Conservation (phyloP, 2,113 vertebrate species). For the Dicentrarchus labrax region DNA sequence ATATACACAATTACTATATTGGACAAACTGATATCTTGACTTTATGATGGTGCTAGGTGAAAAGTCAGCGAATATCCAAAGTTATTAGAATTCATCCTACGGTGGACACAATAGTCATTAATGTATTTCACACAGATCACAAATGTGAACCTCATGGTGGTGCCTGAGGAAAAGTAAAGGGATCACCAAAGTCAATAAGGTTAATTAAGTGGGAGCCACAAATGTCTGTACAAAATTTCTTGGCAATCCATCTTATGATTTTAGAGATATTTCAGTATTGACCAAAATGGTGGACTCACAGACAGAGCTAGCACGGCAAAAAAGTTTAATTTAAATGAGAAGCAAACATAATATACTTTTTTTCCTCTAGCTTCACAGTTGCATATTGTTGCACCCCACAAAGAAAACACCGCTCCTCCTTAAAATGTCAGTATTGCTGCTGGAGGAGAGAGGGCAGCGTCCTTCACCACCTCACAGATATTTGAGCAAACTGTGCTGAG, state of each 20-base stretch:
- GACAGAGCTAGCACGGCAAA: neutral
- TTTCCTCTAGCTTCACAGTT: slow-evolving; percentile 14
- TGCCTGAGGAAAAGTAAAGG: neutral
- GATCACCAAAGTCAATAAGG: neutral
- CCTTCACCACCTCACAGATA: slow-evolving; percentile 55
- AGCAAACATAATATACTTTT: slow-evolving; percentile 3
- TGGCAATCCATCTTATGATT: neutral
- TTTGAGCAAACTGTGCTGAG: slow-evolving; percentile 58
- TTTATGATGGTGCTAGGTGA: neutral
- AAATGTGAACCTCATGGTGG: neutral
- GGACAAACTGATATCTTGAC: neutral
- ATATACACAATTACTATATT: too few species aligned
- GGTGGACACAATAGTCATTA: neutral
- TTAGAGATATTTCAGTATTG: neutral
- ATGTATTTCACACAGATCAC: neutral
- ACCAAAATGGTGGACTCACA: neutral
- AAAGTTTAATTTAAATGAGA: slow-evolving; percentile 9
- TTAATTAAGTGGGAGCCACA: neutral
- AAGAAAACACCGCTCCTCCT: slow-evolving; percentile 13
- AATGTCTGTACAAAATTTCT: neutral
- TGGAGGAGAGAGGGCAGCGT: slow-evolving; percentile 28
- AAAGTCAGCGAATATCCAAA: neutral
- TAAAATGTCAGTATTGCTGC: slow-evolving; percentile 14
- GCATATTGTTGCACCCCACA: slow-evolving; percentile 6
- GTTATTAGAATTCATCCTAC: neutral